Base-by-base conservation (phyloP, 2,113 vertebrate species). In the Oncorhynchus masou region DNA sequence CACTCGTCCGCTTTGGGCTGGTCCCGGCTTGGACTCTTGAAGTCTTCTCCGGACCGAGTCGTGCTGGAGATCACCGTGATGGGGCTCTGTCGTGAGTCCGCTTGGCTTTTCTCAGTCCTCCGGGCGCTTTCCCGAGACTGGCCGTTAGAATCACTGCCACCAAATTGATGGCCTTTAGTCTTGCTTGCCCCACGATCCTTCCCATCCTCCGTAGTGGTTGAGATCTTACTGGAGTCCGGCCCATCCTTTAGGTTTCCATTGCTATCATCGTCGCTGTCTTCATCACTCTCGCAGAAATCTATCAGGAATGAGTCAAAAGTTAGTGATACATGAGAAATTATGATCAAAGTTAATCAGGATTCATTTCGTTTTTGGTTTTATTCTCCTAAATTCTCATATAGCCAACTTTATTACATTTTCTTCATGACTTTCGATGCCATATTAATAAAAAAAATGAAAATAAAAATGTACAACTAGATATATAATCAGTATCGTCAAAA, bases 201-300 rank as follows among this genome's bases (percentile, higher is more conserved):
- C 5, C 91, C 88, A 68, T 96, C 95, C 31, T 96, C 96, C 1
- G 93, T 92, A 1, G 96, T 97, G 51, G 97, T 97, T 79, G 96
- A 94, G 84, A 98, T 97, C 89, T 95, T 97, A 73, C 92, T 94
- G 0, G 95, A 92, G 69, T 99, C 98, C 9, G 88, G 93, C 20
- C 90, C 93, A 62, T 98, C 97, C 3, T 93, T 94, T 75, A 91
- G 77, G 73, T 94, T 93, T 2, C 91, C 96, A 29, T 98, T 98
- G 75, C 95, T 96, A 74, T 99, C 98, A 0, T 97, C 94, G 22
- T 99, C 98, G 82, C 97, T 99, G 75, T 99, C 97, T 1, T 94
- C 97, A 8, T 98, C 97, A 79, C 96, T 99, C 89, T 96, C 95
- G 4, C 96, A 97, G 83, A 95, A 93, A 88, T 97, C 97, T 99